Conservation (phyloP, 2,888 invertebrate species). For the Erebia epiphron region DNA sequence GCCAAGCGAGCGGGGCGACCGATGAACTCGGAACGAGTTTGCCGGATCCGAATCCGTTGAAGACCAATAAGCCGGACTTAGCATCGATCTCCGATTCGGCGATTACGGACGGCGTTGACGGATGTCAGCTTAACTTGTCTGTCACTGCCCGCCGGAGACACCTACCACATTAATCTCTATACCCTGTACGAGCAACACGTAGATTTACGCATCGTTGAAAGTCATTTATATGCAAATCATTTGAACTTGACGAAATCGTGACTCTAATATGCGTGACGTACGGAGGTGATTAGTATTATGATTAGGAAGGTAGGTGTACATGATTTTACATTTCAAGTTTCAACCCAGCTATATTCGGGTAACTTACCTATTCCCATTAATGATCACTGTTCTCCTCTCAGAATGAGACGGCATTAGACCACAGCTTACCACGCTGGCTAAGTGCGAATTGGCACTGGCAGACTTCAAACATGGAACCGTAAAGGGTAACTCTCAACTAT, state of each 20-base stretch:
- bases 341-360: too few relatives aligned
- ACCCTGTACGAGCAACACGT: conserved; percentile 76
- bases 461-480: too few relatives aligned
- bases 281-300: conserved; percentile 53
- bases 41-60: conserved; percentile 64
- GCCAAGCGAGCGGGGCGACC: conserved; percentile 52
- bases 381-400: too few relatives aligned
- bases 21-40: conserved; percentile 63
- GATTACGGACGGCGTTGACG: conserved; percentile 80
- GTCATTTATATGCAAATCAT: conserved; percentile 82
- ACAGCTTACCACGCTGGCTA: too few relatives aligned
- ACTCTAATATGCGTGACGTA: conserved; percentile 69
- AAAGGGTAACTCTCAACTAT: too few relatives aligned
- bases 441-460: too few relatives aligned
- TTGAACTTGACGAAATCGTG: conserved; percentile 76
- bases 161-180: conserved; percentile 79
- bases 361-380: too few relatives aligned
- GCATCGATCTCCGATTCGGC: conserved; percentile 78
- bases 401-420: too few relatives aligned
- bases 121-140: conserved; percentile 81
- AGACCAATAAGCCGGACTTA: conserved; percentile 80
- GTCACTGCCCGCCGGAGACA: conserved; percentile 71
- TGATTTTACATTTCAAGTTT: neutral
- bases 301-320: neutral
- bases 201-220: conserved; percentile 78